phyloP scores from a whole-genome alignment of 2,113 vertebrate genomes.

The Calypte anna region DNA sequence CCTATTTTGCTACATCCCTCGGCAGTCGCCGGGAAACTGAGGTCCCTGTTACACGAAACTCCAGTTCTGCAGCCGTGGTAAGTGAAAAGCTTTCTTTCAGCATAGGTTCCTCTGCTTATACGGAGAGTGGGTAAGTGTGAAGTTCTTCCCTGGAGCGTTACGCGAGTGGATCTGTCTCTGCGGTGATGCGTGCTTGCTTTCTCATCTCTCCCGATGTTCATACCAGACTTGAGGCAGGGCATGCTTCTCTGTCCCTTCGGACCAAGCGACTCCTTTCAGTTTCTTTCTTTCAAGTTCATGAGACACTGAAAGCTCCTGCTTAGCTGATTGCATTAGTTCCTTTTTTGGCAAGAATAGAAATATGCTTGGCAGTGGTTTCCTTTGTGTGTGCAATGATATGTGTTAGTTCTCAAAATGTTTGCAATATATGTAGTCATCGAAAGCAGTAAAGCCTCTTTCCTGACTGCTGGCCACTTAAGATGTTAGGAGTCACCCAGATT shows the following conservation, averaged over 20 bases:
- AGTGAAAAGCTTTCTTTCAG: background rate
- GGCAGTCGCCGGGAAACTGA: background rate
- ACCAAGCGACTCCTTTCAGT: background rate
- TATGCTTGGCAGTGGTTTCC: background rate
- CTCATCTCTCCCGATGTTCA: rapidly evolving
- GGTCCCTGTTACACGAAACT: rapidly evolving
- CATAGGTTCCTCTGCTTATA: rapidly evolving
- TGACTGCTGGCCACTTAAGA: background rate
- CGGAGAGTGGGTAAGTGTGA: no score
- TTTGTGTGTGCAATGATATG: no score
- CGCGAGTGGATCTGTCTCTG: rapidly evolving
- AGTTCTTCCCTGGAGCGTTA: rapidly evolving
- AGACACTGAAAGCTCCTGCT: background rate
- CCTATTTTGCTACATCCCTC: background rate
- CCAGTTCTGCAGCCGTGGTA: background rate
- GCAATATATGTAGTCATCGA: rapidly evolving
- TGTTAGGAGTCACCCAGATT: background rate
- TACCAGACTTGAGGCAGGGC: no score
- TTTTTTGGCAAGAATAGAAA: background rate
- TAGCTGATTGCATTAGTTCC: rapidly evolving
- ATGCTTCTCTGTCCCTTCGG: rapidly evolving
- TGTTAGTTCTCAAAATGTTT: background rate
- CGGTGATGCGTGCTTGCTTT: rapidly evolving
- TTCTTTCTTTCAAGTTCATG: background rate
- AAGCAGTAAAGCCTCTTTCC: background rate